phyloP scores from a whole-genome alignment of 2,797 vertebrate species.

The Hyperoplus immaculatus region DNA sequence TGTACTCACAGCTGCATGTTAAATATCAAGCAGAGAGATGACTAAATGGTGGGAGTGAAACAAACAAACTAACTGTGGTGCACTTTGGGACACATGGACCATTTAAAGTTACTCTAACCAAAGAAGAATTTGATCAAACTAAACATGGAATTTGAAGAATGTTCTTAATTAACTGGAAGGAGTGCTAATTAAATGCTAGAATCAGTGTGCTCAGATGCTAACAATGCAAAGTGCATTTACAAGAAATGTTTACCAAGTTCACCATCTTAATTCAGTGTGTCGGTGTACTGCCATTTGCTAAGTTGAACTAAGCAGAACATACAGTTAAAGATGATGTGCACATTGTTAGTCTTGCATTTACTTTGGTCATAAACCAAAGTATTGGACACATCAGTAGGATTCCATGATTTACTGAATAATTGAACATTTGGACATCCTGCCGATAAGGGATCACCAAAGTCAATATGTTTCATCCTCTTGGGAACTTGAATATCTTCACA shows the following conservation, averaged over 20 bases:
- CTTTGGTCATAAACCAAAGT: neutral
- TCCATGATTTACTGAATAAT: neutral
- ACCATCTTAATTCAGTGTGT: neutral
- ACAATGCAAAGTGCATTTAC: neutral
- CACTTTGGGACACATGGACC: too few relatives aligned
- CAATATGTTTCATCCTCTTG: neutral
- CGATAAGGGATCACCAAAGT: neutral
- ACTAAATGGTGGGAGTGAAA: neutral
- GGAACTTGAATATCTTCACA: neutral
- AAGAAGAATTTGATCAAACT: neutral
- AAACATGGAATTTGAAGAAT: neutral
- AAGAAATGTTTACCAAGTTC: neutral
- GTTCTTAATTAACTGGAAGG: neutral
- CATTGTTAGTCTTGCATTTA: too few relatives aligned
- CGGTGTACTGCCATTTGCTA: neutral
- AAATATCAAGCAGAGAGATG: neutral
- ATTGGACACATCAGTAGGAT: too few relatives aligned
- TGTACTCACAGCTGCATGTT: neutral
- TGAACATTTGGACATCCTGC: neutral
- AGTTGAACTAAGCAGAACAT: neutral
- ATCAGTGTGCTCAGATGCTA: neutral
- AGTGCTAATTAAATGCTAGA: neutral
- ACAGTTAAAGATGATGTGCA: neutral
- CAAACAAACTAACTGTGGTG: neutral
- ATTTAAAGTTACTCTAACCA: neutral